Base-by-base conservation (phyloP, 2,797 vertebrate genomes). In the Xenopus petersii region DNA sequence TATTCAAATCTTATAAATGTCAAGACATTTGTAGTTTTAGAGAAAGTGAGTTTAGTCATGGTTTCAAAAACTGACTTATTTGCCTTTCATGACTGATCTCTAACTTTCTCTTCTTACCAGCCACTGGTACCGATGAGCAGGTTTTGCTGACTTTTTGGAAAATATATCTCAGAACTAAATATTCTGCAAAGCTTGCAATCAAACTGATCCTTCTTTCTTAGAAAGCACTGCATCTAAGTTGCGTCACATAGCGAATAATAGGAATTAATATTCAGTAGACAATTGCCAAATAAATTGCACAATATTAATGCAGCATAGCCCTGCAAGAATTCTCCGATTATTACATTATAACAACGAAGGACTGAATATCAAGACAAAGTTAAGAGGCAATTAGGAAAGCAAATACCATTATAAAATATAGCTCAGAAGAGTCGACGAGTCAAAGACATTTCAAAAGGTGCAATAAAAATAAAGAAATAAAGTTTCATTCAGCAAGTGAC, bases 261-360 rank as follows among this genome's bases (percentile, higher is more conserved):
- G 5, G 42, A 65, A 79, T 74, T 74, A 75, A 72, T 75, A 77
- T 71, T 68, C 62, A 24, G 65, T 30, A 56, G 69, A 64, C 61
- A 78, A 69, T 72, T 70, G 56, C 65, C 51, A 65, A 55, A 73
- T 64, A 64, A 67, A 70, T 69, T 68, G 80, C 58, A 78, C 64
- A 75, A 59, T 71, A 71, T 72, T 71, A 77, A 69, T 71, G 72
- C 33, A 55, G 61, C 65, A 69, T 59, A 30, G 61, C 74, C 67
- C 64, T 65, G 64, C 60, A 64, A 68, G 64, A 71, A 33, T 60
- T 70, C 51, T 48, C 21, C 46, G 60, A 75, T 75, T 71, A 79
- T 79, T 74, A 79, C 71, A 79, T 74, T 79, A 60, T 74, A 81
- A 77, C 72, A 58, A 75, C 76, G 72, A 67, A 72, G 68, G 65